These are phyloP conservation scores for Crambe crambe DNA, from an alignment of 37 sponge, comb jelly and placozoan species.

Conservation along the genomic window DNA sequence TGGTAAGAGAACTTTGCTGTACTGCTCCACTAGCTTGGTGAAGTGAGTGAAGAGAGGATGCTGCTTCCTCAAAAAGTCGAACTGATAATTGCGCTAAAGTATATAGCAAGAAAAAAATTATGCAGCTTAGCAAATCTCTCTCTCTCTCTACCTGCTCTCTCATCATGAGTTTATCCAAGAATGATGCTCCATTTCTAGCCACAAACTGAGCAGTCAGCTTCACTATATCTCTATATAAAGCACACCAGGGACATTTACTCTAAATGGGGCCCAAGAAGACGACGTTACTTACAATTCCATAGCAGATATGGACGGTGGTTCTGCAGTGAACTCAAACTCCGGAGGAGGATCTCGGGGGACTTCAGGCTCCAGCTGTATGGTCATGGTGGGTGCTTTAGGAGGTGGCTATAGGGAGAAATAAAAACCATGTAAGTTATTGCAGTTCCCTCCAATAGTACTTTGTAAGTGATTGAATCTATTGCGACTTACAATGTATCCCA, in stretches of 20 bases:
- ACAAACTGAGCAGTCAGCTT: slow-evolving; percentile 98
- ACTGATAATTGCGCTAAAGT: slow-evolving; percentile 84
- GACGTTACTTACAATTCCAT: slow-evolving; percentile 76
- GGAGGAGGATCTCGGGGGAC: slow-evolving; percentile 91
- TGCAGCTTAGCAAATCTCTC: no score
- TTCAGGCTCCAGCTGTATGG: slow-evolving; percentile 65
- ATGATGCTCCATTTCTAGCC: slow-evolving; percentile 89
- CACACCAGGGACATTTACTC: neutral
- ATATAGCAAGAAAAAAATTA: neutral
- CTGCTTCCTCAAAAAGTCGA: slow-evolving; percentile 96
- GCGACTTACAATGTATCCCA: slow-evolving; percentile 14
- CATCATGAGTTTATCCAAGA: slow-evolving; percentile 91
- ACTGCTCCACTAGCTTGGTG: slow-evolving; percentile 97
- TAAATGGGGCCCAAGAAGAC: neutral
- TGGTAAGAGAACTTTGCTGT: slow-evolving; percentile 84
- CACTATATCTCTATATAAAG: slow-evolving; percentile 77
- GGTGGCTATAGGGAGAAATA: slow-evolving; percentile 17
- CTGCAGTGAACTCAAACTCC: slow-evolving; percentile 83
- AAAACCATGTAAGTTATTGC: neutral
- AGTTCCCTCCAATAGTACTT: no score
- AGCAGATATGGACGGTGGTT: slow-evolving; percentile 92
- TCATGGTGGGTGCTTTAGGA: slow-evolving; percentile 16
- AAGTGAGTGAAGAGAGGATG: slow-evolving; percentile 93
- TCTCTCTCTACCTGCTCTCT: slow-evolving; percentile 72
- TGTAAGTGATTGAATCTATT: no score